Conservation (phyloP, 2,113 vertebrate species). For the Manacus vitellinus region DNA sequence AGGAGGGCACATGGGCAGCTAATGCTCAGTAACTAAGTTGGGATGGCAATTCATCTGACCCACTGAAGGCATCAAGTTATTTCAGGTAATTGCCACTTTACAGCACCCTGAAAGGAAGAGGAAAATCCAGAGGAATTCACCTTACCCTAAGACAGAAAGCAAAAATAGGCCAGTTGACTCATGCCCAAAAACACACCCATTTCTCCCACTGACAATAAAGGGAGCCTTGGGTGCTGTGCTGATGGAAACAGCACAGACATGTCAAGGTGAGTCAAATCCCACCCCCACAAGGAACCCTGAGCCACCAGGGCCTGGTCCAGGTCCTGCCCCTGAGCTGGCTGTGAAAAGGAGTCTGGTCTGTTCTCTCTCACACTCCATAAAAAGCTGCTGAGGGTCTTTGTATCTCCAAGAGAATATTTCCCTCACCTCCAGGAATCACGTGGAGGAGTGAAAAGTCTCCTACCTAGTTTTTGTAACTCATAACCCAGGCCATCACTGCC, state of each 20-base stretch:
- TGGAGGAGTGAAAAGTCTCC: neutral
- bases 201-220: neutral
- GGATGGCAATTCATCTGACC: neutral
- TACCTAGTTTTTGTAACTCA: neutral
- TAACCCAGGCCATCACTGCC: neutral
- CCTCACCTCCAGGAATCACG: neutral
- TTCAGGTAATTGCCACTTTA: neutral
- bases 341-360: neutral
- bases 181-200: neutral
- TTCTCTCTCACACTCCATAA: neutral
- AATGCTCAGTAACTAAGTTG: neutral
- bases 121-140: conserved; percentile 1
- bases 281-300: neutral
- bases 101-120: neutral
- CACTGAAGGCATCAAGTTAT: neutral
- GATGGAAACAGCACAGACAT: neutral
- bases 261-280: neutral
- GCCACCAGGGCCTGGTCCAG: neutral
- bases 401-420: neutral
- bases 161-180: conserved; percentile 1
- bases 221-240: neutral
- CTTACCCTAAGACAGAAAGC: neutral
- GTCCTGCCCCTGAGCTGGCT: rapidly evolving
- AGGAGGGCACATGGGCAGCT: neutral
- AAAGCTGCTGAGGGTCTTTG: neutral